These are phyloP conservation scores for Butorides virescens DNA, from an alignment of 2,113 vertebrate species.

Conservation along the genomic window DNA sequence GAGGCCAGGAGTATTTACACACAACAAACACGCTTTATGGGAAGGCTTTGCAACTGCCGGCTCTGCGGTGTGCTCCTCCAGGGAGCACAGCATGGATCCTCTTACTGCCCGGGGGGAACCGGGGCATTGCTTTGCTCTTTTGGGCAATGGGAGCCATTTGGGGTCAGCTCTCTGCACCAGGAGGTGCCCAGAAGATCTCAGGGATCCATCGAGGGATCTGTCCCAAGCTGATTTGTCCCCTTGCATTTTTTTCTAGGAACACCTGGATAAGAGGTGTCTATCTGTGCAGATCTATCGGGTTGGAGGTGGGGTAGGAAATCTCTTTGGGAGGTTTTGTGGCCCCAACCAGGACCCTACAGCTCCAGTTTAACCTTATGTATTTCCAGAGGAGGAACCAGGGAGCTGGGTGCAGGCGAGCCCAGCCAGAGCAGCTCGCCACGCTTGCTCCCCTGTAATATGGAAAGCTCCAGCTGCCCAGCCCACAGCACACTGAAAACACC, in stretches of 20 bases:
- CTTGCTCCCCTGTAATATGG: not conserved
- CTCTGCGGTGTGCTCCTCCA: not conserved
- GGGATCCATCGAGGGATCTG: not conserved
- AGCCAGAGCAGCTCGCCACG: not conserved
- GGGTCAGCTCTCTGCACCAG: not conserved
- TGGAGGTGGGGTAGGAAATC: not conserved
- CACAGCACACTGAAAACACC: not conserved
- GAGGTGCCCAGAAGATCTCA: not conserved
- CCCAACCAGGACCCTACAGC: not conserved
- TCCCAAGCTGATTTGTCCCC: not conserved
- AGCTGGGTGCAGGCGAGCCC: not conserved
- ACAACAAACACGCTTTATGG: not conserved
- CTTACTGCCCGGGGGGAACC: rapidly evolving
- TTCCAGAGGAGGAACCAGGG: not conserved
- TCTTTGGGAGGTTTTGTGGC: not conserved
- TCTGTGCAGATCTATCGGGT: not conserved
- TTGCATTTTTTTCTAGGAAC: not conserved
- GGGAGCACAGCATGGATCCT: not conserved
- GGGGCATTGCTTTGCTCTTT: not conserved
- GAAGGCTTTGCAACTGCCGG: not conserved
- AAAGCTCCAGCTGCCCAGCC: not conserved
- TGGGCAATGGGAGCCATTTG: not conserved
- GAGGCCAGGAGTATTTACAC: not conserved
- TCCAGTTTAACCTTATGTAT: not conserved
- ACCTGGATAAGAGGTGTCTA: not conserved